Evolutionary conservation across 1,140 invertebrate genomes (phyloP).

Genomic region (Monomorium pharaonis): DNA sequence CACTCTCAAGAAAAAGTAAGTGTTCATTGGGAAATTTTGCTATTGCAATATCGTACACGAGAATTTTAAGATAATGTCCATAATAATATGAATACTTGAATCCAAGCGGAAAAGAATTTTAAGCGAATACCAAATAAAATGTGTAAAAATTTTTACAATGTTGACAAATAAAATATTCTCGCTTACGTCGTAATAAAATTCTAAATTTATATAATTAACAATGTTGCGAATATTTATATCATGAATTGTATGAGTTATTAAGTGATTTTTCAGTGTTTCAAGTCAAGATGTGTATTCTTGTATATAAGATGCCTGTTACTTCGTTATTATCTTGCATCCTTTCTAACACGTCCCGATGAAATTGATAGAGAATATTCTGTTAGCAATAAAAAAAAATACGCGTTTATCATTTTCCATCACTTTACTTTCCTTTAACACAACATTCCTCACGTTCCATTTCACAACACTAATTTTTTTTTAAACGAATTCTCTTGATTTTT

Average conservation of each 20-base stretch:
- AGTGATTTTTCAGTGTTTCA: conserved; percentile 29
- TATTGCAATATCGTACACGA: conserved; percentile 2
- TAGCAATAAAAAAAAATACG: conserved; percentile 46
- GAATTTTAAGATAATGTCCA: conserved; percentile 24
- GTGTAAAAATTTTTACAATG: conserved; percentile 16
- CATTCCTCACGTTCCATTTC: not conserved
- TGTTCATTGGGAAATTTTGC: conserved; percentile 62
- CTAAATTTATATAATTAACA: not conserved
- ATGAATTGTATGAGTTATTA: conserved; percentile 10
- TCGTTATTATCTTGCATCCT: conserved; percentile 36
- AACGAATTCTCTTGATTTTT: not conserved
- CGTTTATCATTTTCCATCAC: conserved; percentile 33
- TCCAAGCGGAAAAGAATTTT: not conserved
- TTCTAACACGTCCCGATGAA: conserved; percentile 31
- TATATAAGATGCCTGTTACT: conserved; percentile 27
- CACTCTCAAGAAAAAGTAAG: conserved; percentile 98
- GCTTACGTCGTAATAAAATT: conserved; percentile 24
- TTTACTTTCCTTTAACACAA: conserved; percentile 7
- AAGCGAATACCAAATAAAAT: conserved; percentile 11
- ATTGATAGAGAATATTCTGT: conserved; percentile 55
- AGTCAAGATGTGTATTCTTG: conserved; percentile 35
- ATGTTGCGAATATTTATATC: conserved; percentile 26
- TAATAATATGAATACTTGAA: not conserved
- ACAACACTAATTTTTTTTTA: not conserved
- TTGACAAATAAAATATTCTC: conserved; percentile 31